phyloP scores from a whole-genome alignment of 2,888 invertebrate species.

The Mythimna impura region DNA sequence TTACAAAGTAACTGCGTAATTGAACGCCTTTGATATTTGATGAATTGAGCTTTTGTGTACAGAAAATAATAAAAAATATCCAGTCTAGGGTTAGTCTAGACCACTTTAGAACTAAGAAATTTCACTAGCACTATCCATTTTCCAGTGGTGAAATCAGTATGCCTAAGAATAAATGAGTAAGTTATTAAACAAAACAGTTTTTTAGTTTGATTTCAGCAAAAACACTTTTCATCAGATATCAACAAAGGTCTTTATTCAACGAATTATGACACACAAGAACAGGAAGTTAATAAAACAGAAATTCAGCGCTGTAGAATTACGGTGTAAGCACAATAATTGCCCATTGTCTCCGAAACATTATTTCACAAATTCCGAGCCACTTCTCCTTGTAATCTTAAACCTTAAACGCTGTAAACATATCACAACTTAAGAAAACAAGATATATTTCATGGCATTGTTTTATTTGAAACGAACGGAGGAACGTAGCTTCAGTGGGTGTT shows the following conservation, averaged over 20 bases:
- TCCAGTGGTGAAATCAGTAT: background rate
- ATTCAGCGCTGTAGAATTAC: conserved; percentile 41
- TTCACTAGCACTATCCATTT: background rate
- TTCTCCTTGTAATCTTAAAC: conserved; percentile 40
- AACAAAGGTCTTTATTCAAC: conserved; percentile 52
- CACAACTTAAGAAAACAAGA: conserved; percentile 37
- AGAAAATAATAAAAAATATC: background rate
- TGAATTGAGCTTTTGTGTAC: conserved; percentile 53
- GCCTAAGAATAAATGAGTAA: background rate
- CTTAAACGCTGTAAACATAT: conserved; percentile 28
- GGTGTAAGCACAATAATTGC: conserved; percentile 38
- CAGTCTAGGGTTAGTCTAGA: background rate
- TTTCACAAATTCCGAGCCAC: conserved; percentile 29
- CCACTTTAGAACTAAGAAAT: background rate
- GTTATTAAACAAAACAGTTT: background rate
- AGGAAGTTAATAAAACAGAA: conserved; percentile 43
- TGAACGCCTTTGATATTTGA: conserved; percentile 68
- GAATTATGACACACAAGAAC: conserved; percentile 43
- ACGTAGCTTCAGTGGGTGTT: conserved; percentile 14
- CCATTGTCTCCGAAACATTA: conserved; percentile 37
- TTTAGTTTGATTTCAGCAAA: background rate
- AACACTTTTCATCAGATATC: background rate
- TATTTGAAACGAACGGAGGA: conserved; percentile 40
- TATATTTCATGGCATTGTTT: conserved; percentile 42
- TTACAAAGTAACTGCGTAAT: conserved; percentile 70